Evolutionary conservation across 2,888 invertebrate genomes (phyloP), one percentile per base, ranked within the genome.

Genomic region (Lordiphosa fenestrarum): DNA sequence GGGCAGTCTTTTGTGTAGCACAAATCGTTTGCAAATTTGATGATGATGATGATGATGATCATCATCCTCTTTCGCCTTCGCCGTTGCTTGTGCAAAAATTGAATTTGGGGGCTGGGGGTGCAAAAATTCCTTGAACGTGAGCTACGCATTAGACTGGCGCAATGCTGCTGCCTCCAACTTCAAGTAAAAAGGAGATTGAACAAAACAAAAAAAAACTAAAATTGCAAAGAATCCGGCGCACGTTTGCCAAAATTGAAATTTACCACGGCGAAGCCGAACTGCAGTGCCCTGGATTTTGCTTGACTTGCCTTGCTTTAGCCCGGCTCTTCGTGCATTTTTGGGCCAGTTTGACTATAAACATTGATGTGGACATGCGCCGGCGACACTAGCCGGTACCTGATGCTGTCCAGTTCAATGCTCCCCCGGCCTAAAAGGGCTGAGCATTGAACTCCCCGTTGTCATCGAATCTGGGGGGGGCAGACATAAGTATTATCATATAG

Each of bases 181-280:
- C 13, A 19, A 37, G 25, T 37, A 23, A 53, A 48, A 21, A 39
- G 44, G 3, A 10, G n/a, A 2, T 41, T 5, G 19, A 9, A 37
- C 15, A 6, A 37, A 38, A 40, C 13, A 10, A 58, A 52, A 57
- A 66, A 19, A 4, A 19, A 4, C 2, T 2, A 19, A 19, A 19
- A 19, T 1, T 15, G 15, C 1, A 15, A 15, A 15, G 15, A 19
- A 73, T 73, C 68, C 73, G 57, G 52, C 54, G 59, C 72, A 73
- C 72, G 72, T 73, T 73, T 71, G 64, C 62, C 71, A 25, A 73
- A 73, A 73, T 73, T 73, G 72, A 73, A 73, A 73, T 73, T 68
- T 73, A 62, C 59, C 59, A 70, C 64, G 69, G 19, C 46, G 19
- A 35, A 46, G 46, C 13, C 56, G 61, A 71, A 53, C 49, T 66